Percentiles rank a stretch among this genome's conserved stretches.
Evolutionary conservation across 1,140 invertebrate genomes (phyloP).

Genomic region (Heliconius nattereri): DNA sequence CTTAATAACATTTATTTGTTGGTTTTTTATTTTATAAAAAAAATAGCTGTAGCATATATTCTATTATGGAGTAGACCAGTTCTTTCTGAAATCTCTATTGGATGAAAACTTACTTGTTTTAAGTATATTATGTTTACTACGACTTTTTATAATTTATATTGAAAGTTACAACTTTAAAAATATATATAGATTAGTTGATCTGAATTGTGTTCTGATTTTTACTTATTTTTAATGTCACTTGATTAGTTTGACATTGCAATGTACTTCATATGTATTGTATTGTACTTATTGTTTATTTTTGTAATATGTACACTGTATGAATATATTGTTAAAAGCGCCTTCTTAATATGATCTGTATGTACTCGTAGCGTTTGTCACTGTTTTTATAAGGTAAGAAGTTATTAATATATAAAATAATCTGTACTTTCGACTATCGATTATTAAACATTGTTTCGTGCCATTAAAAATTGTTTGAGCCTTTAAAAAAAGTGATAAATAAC

Average conservation of each 20-base stretch:
- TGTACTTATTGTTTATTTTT: constrained; percentile 22
- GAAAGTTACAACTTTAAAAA: too few relatives aligned
- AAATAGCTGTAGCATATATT: background rate
- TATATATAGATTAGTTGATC: too few relatives aligned
- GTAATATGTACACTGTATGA: constrained; percentile 21
- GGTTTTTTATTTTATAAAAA: background rate
- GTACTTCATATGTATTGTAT: constrained; percentile 21
- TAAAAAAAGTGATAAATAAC: constrained; percentile 36
- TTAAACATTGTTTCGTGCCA: constrained; percentile 35
- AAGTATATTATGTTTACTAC: background rate
- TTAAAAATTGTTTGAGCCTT: constrained; percentile 36
- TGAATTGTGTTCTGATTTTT: background rate
- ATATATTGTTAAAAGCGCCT: constrained; percentile 34
- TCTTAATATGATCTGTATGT: constrained; percentile 31
- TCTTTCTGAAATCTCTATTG: background rate
- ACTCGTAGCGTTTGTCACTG: constrained; percentile 32
- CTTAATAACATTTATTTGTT: background rate
- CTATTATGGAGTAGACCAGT: background rate
- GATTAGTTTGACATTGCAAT: constrained; percentile 18
- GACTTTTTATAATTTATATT: background rate
- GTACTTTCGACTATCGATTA: constrained; percentile 32
- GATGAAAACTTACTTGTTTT: background rate
- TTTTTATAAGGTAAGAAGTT: constrained; percentile 37
- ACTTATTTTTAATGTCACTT: constrained; percentile 16
- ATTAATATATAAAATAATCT: constrained; percentile 29